A percentile compares a stretch with the other conserved stretches of the same genome.
phyloP scores from a whole-genome alignment of 2,888 invertebrate genomes.

The Heliothis peltigera region DNA sequence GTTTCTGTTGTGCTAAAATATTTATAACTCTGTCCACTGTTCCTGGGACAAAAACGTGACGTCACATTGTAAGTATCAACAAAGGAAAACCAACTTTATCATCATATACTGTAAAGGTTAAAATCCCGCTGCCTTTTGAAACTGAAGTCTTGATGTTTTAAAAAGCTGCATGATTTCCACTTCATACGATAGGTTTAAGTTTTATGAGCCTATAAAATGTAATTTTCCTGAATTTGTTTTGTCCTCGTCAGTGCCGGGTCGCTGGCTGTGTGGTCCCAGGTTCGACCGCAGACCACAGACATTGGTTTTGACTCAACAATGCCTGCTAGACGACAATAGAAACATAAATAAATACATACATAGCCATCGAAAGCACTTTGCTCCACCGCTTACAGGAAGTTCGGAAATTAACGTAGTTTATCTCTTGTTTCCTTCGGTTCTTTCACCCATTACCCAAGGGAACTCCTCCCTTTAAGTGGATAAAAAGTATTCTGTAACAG shows the following conservation, averaged over 20 bases:
- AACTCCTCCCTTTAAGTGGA: too few relatives aligned
- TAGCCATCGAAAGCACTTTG: not conserved
- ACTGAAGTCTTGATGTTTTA: too few relatives aligned
- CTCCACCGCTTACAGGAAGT: not conserved
- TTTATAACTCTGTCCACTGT: not conserved
- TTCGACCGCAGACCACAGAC: slow-evolving; percentile 42
- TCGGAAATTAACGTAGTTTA: too few relatives aligned
- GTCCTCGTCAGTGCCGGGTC: not conserved
- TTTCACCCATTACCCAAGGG: too few relatives aligned
- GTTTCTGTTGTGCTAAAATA: not conserved
- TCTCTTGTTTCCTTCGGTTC: too few relatives aligned
- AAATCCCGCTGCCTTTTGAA: too few relatives aligned
- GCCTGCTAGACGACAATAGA: not conserved
- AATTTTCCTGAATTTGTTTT: not conserved
- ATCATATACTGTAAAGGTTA: too few relatives aligned
- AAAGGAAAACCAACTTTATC: too few relatives aligned
- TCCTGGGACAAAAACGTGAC: not conserved
- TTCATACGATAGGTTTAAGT: too few relatives aligned
- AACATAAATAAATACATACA: not conserved
- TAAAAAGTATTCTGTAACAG: too few relatives aligned
- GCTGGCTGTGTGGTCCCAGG: slow-evolving; percentile 43
- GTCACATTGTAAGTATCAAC: not conserved
- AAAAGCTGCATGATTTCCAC: too few relatives aligned
- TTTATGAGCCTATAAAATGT: not conserved
- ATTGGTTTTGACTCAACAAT: not conserved